Evolutionary conservation across 2,888 invertebrate genomes (phyloP).

Genomic region (Ernsta delagoae): DNA sequence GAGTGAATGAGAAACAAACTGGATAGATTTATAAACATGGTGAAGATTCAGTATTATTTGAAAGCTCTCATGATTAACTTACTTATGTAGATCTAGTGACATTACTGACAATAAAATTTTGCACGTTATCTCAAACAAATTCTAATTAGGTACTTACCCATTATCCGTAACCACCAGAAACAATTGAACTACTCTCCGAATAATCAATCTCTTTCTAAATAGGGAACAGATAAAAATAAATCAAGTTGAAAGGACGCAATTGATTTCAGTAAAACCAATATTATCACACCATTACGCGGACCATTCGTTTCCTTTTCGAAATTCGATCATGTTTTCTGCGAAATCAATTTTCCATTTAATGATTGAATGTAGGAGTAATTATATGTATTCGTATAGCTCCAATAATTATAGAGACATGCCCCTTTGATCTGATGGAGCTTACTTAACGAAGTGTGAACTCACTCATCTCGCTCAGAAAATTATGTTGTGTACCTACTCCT

Average conservation of each 20-base stretch:
- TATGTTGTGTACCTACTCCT: conserved; percentile 21
- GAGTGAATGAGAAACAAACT: too few species aligned
- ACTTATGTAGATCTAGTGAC: too few species aligned
- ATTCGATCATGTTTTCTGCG: conserved; percentile 32
- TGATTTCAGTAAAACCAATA: conserved; percentile 16
- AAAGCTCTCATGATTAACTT: too few species aligned
- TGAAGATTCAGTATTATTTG: too few species aligned
- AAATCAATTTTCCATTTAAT: conserved; percentile 35
- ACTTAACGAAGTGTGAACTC: conserved; percentile 44
- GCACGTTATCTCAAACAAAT: too few species aligned
- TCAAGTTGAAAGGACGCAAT: conserved; percentile 1
- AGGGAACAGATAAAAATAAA: conserved; percentile 12
- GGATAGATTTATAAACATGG: too few species aligned
- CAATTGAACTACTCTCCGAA: neutral
- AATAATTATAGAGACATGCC: conserved; percentile 22
- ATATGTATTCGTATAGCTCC: conserved; percentile 26
- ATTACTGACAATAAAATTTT: too few species aligned
- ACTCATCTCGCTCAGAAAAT: conserved; percentile 33
- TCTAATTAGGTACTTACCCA: neutral
- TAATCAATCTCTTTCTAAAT: neutral
- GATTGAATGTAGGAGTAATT: conserved; percentile 31
- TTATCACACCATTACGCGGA: conserved; percentile 29
- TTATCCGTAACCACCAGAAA: neutral
- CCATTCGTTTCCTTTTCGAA: conserved; percentile 27
- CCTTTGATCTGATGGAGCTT: conserved; percentile 39